phyloP scores from a whole-genome alignment of 1,140 invertebrate genomes.

The Nasonia longicornis region DNA sequence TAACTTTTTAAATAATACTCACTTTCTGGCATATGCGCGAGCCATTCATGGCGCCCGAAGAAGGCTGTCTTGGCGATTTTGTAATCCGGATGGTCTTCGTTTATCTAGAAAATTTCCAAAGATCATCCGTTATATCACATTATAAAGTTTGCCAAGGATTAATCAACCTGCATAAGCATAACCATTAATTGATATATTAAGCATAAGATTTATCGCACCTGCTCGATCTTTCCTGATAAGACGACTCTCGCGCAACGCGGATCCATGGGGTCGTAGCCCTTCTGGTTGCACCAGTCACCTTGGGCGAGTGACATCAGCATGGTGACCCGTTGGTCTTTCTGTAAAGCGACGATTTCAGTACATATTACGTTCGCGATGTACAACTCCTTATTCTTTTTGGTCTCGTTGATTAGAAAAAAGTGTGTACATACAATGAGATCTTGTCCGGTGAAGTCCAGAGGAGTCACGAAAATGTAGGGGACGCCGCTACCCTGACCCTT shows the following conservation, averaged over 20 bases:
- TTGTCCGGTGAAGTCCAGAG: neutral
- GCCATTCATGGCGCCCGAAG: slow-evolving; percentile 77
- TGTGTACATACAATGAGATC: slow-evolving; percentile 1
- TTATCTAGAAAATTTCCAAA: slow-evolving; percentile 60
- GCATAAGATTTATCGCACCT: slow-evolving; percentile 64
- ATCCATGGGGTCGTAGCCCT: slow-evolving; percentile 81
- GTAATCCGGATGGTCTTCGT: slow-evolving; percentile 71
- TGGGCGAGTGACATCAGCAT: slow-evolving; percentile 6
- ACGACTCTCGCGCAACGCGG: slow-evolving; percentile 82
- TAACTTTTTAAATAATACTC: slow-evolving; percentile 34
- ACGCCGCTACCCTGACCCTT: neutral
- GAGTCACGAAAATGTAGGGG: slow-evolving; percentile 3
- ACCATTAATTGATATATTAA: no score
- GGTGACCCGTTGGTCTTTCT: neutral
- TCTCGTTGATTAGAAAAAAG: neutral
- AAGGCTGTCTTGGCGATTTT: slow-evolving; percentile 73
- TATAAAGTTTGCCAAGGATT: no score
- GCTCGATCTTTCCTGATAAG: slow-evolving; percentile 76
- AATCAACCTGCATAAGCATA: neutral
- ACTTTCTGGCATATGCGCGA: slow-evolving; percentile 74
- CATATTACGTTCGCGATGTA: no score
- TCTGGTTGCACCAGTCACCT: slow-evolving; percentile 73
- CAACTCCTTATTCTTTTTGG: no score
- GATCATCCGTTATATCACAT: no score
- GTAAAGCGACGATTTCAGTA: neutral